Base-by-base conservation (phyloP, 2,113 vertebrate genomes). In the Sphaerodactylus townsendi region DNA sequence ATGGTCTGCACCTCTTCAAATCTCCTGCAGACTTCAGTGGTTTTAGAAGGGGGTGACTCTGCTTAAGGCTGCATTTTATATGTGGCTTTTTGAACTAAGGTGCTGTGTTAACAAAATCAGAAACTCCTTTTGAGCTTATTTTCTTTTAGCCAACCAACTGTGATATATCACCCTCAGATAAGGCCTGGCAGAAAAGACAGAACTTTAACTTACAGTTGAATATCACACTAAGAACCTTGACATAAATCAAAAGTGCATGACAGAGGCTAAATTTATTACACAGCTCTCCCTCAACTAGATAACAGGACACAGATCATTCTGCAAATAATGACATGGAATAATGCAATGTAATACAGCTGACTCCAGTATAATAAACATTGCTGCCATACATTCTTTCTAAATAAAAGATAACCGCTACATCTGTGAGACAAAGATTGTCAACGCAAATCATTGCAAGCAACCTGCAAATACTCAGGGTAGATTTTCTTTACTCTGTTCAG, bases 241-340 rank as follows among this genome's bases (percentile, higher is more conserved):
- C 53, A 84, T 64, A 83, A 46, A 80, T 84, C 64, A 85, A 1
- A 4, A 83, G 53, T 78, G 6, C 1, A n/a, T 37, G 35, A 39
- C 28, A 84, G 44, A 33, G 10, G 21, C 82, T 88, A 66, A 83
- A 82, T 85, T 78, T 44, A 79, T 82, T 50, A 4, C 53, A 25
- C 13, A 81, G 17, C 15, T 46, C 56, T 79, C 83, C 53, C 80
- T 0, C 25, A 90, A 65, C 28, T 77, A 73, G 39, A 48, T 53
- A 72, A 73, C 35, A 84, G 53, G 83, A 84, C 35, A 84, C 23
- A 73, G 1, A 79, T 53, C 8, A 84, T 15, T 19, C 2, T 5
- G 65, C 79, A 88, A 87, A 72, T 56, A 86, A 85, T 56, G 79
- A 48, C 3, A 81, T 53, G 86, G 53, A n/a, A 41, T 53, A 87